Evolutionary conservation across 2,113 vertebrate genomes (phyloP).

Genomic region (Eleginops maclovinus): DNA sequence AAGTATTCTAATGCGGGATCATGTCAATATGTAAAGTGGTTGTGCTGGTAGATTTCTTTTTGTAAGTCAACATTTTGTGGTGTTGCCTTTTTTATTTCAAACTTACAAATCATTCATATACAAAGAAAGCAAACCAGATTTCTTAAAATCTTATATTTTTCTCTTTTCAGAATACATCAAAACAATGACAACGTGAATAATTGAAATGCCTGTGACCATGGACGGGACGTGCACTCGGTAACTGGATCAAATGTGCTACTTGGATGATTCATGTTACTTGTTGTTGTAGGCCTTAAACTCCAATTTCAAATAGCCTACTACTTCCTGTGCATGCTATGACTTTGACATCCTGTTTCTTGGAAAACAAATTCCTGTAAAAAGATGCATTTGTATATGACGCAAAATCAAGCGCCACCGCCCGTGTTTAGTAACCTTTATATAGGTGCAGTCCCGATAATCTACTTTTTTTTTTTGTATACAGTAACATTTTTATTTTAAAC

Average conservation of each 20-base stretch:
- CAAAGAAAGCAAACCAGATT: neutral
- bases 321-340: neutral
- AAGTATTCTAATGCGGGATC: constrained; percentile 78
- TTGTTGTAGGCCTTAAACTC: constrained; percentile 67
- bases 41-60: constrained; percentile 14
- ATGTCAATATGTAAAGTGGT: constrained; percentile 23
- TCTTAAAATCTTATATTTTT: neutral
- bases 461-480: constrained; percentile 14
- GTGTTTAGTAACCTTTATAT: neutral
- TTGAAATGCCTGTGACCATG: constrained; percentile 32
- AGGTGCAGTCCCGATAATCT: constrained; percentile 6
- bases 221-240: neutral
- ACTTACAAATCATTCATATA: too few species aligned
- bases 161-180: constrained; percentile 79
- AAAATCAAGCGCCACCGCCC: neutral
- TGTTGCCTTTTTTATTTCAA: too few species aligned
- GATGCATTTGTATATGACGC: neutral
- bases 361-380: neutral
- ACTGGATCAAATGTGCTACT: constrained; percentile 11
- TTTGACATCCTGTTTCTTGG: constrained; percentile 5
- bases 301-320: constrained; percentile 16
- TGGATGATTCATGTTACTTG: constrained; percentile 26
- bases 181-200: constrained; percentile 76
- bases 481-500: constrained; percentile 19
- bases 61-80: too few species aligned